These are phyloP conservation scores for Enteromius viviparus DNA, from an alignment of 2,797 vertebrate genomes.

Conservation along the genomic window DNA sequence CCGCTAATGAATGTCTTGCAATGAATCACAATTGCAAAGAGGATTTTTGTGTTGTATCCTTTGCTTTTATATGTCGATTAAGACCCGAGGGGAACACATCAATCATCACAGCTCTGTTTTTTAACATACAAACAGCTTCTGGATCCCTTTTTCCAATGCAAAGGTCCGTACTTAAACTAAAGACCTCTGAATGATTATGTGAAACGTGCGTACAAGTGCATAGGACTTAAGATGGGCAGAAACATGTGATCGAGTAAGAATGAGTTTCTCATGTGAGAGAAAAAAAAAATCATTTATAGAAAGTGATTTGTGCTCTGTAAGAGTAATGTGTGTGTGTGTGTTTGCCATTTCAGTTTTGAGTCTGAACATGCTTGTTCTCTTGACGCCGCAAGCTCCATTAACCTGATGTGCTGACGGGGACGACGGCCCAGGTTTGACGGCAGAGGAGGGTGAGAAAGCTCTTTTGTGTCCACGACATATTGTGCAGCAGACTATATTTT, in stretches of 20 bases:
- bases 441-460: slow-evolving; percentile 78
- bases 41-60: slow-evolving; percentile 29
- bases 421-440: slow-evolving; percentile 73
- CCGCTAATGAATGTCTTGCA: slow-evolving; percentile 46
- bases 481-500: slow-evolving; percentile 80
- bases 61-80: slow-evolving; percentile 30
- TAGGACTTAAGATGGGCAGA: slow-evolving; percentile 77
- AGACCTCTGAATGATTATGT: slow-evolving; percentile 73
- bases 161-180: slow-evolving; percentile 63
- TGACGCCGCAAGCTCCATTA: slow-evolving; percentile 78
- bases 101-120: slow-evolving; percentile 63
- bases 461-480: slow-evolving; percentile 78
- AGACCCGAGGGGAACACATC: slow-evolving; percentile 48
- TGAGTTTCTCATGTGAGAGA: slow-evolving; percentile 74
- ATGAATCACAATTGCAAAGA: slow-evolving; percentile 32
- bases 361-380: slow-evolving; percentile 75
- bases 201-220: slow-evolving; percentile 82
- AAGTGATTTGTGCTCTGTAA: slow-evolving; percentile 75
- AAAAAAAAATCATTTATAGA: slow-evolving; percentile 76
- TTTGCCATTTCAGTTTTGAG: slow-evolving; percentile 78
- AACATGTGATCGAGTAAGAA: slow-evolving; percentile 73
- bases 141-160: slow-evolving; percentile 55
- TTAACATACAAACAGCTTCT: slow-evolving; percentile 61
- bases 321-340: slow-evolving; percentile 79
- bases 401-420: slow-evolving; percentile 76